Evolutionary conservation across 2,888 invertebrate genomes (phyloP).

Genomic region (Drosophila prostipennis): DNA sequence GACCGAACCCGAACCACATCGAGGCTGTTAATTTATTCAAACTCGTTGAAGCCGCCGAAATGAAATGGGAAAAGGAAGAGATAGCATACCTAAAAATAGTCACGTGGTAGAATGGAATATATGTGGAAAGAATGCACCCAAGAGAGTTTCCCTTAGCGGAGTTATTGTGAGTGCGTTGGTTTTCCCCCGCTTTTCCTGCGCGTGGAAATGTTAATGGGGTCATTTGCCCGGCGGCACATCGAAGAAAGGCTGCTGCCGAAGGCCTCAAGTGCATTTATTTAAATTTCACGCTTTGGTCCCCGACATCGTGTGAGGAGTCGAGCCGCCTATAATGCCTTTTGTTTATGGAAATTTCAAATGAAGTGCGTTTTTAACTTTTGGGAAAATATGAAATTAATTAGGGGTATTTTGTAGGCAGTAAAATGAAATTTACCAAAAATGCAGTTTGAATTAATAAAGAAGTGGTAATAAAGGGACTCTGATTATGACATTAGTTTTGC

Average conservation of each 20-base stretch:
- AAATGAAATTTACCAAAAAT: background rate
- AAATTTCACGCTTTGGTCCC: constrained; percentile 33
- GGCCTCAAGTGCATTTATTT: constrained; percentile 53
- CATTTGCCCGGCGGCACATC: constrained; percentile 62
- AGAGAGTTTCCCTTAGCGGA: constrained; percentile 25
- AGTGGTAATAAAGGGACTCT: background rate
- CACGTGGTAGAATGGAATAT: constrained; percentile 27
- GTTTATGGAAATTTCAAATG: constrained; percentile 17
- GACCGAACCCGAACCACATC: constrained; percentile 1
- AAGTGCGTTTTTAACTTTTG: constrained; percentile 2
- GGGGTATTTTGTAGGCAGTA: background rate
- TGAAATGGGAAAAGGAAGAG: constrained; percentile 6
- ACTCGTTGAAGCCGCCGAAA: constrained; percentile 63
- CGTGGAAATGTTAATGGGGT: constrained; percentile 70
- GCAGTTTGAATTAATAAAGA: background rate
- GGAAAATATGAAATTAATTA: constrained; percentile 17
- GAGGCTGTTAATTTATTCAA: constrained; percentile 58
- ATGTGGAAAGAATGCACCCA: constrained; percentile 44
- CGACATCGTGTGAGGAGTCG: constrained; percentile 15
- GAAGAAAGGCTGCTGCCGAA: constrained; percentile 20
- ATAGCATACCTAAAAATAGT: constrained; percentile 37
- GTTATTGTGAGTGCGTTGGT: constrained; percentile 3
- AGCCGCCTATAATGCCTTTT: constrained; percentile 10
- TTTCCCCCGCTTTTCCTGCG: constrained; percentile 11
- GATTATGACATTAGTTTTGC: constrained; percentile 57